Evolutionary conservation across 2,888 invertebrate species (phyloP).

Genomic region (Kuschelorhynchus macadamiae): DNA sequence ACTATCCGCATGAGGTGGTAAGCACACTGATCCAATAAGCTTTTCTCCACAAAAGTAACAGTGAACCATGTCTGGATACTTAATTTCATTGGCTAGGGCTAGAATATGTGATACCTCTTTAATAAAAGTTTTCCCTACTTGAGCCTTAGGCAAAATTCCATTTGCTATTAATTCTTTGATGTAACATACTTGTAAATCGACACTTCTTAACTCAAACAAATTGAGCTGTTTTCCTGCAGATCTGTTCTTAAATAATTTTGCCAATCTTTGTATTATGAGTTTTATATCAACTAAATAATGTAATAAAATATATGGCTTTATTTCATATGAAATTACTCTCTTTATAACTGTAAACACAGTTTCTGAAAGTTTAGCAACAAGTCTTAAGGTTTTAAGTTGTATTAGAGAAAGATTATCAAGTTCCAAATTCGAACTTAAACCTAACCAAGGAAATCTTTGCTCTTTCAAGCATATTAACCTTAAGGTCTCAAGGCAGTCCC

Average conservation of each 20-base stretch:
- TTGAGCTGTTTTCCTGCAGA: slow-evolving; percentile 58
- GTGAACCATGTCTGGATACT: slow-evolving; percentile 59
- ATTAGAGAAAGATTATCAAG: slow-evolving; percentile 59
- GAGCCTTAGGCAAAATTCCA: slow-evolving; percentile 60
- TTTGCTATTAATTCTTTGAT: slow-evolving; percentile 62
- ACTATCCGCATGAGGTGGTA: slow-evolving; percentile 62
- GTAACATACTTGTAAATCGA: slow-evolving; percentile 57
- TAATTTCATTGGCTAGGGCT: slow-evolving; percentile 59
- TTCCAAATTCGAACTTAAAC: slow-evolving; percentile 57
- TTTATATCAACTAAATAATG: slow-evolving; percentile 63
- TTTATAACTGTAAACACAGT: slow-evolving; percentile 58
- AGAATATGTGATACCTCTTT: slow-evolving; percentile 60
- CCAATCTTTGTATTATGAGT: slow-evolving; percentile 59
- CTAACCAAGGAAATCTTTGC: slow-evolving; percentile 62
- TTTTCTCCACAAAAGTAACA: slow-evolving; percentile 64
- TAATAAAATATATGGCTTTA: slow-evolving; percentile 61
- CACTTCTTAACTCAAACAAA: slow-evolving; percentile 53
- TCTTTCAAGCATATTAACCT: slow-evolving; percentile 60
- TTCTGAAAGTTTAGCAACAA: slow-evolving; percentile 62
- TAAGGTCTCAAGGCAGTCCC: slow-evolving; percentile 65
- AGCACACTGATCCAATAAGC: slow-evolving; percentile 62
- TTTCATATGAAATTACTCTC: slow-evolving; percentile 56
- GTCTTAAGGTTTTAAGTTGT: slow-evolving; percentile 61
- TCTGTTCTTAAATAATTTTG: slow-evolving; percentile 56
- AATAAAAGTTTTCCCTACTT: slow-evolving; percentile 60